These are phyloP conservation scores for Rhamphomyia laevipes DNA, from an alignment of 2,888 invertebrate species.

Conservation along the genomic window DNA sequence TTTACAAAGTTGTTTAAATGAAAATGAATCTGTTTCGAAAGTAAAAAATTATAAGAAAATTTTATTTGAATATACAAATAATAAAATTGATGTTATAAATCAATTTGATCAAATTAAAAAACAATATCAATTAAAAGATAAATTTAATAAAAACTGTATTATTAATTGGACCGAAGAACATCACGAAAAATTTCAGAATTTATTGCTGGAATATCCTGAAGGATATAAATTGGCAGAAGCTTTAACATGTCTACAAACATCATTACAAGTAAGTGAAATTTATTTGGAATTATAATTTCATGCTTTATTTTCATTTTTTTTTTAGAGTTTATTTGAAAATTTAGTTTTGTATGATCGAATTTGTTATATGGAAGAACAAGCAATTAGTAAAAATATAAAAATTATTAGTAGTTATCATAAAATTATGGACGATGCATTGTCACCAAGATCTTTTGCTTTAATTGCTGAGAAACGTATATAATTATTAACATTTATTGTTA, in stretches of 20 bases:
- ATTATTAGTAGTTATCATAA: conserved; percentile 41
- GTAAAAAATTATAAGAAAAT: background rate
- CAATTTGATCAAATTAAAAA: conserved; percentile 3
- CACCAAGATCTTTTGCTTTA: conserved; percentile 54
- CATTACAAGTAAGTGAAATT: conserved; percentile 37
- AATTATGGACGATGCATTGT: conserved; percentile 48
- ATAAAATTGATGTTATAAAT: background rate
- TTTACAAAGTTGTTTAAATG: conserved; percentile 46
- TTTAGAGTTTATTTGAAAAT: conserved; percentile 47
- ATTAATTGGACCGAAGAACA: conserved; percentile 21
- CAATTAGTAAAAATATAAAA: conserved; percentile 30
- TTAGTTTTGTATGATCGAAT: conserved; percentile 43
- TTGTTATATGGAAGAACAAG: conserved; percentile 35
- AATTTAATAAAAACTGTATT: conserved; percentile 8
- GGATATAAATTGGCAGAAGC: conserved; percentile 30
- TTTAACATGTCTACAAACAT: conserved; percentile 37
- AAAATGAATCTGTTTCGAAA: conserved; percentile 28
- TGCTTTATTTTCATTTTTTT: conserved; percentile 14
- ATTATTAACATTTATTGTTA: no score
- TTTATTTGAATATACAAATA: background rate
- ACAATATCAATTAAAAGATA: conserved; percentile 13
- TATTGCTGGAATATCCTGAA: conserved; percentile 18
- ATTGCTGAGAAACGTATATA: conserved; percentile 43
- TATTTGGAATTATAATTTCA: background rate
- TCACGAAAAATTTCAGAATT: conserved; percentile 16